Evolutionary conservation across 2,797 vertebrate genomes (phyloP), one percentile per base, ranked within the genome.

Genomic region (Brachyrhaphis roseni): DNA sequence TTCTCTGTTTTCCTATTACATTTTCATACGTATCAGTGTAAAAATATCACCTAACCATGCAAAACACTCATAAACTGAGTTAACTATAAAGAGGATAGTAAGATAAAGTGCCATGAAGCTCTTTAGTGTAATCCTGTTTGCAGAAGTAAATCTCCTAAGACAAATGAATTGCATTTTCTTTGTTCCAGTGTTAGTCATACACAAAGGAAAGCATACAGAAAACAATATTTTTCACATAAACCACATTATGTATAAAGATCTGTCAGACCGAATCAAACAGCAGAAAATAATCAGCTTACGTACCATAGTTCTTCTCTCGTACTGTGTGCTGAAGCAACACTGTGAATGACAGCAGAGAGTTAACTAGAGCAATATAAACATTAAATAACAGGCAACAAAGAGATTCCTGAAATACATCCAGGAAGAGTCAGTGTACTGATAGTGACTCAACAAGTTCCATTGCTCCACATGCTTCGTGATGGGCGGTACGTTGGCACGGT

Each of bases 381-480:
- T 76, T 46, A 75, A 62, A 34, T 36, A 13, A 64, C 31, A 36
- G 16, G 16, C 18, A 20, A 64, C 7, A 64, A 36, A 64, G 31
- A 64, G 31, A 16, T 64, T 36, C 62, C 15, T 92, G 92, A 90
- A 93, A 94, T 53, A 78, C 28, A 39, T 53, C 82, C 84, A 28
- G 81, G 76, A 26, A 26, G 55, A n/a, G 55, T 3, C 31, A n/a
- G 5, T 70, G 46, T 57, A 12, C 47, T 62, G 79, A 74, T 34
- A 89, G 74, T 82, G 73, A 79, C 49, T 73, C 62, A 87, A 87
- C 91, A 80, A 91, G 92, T 93, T 94, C 90, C 23, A 55, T 55
- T 8, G 70, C 84, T 85, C 8, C 59, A 45, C 1, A n/a, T 34
- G 8, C 8, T 62, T 90, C 5, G 5, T 31, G n/a, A 59, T 2